Conservation (phyloP, 2,797 vertebrate genomes). For the Micromesistius poutassou region DNA sequence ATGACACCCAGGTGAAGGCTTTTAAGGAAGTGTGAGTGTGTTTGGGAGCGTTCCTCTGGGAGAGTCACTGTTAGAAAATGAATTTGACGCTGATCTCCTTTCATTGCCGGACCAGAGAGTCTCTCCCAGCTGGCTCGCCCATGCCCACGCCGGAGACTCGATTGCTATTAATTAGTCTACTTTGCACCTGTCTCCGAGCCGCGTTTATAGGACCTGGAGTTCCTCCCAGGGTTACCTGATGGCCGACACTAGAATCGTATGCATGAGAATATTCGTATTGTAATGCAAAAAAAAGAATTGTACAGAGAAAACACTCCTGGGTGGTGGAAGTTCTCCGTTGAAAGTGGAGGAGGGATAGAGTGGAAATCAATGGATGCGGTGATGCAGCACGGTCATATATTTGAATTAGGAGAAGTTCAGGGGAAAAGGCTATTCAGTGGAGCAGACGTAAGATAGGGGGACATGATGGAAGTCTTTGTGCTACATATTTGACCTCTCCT, state of each 20-base stretch:
- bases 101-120: slow-evolving; percentile 73
- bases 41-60: slow-evolving; percentile 67
- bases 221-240: slow-evolving; percentile 55
- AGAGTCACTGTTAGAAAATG: slow-evolving; percentile 69
- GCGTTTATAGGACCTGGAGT: slow-evolving; percentile 62
- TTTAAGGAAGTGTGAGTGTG: slow-evolving; percentile 70
- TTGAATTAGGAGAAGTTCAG: slow-evolving; percentile 57
- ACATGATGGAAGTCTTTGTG: slow-evolving; percentile 46
- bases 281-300: slow-evolving; percentile 25
- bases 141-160: slow-evolving; percentile 68
- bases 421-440: slow-evolving; percentile 49
- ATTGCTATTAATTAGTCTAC: slow-evolving; percentile 76
- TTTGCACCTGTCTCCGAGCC: slow-evolving; percentile 71
- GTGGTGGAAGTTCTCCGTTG: slow-evolving; percentile 40
- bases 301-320: slow-evolving; percentile 46
- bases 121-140: slow-evolving; percentile 61
- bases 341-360: slow-evolving; percentile 14
- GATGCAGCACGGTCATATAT: slow-evolving; percentile 50
- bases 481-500: slow-evolving; percentile 51
- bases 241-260: slow-evolving; percentile 61
- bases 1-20: slow-evolving; percentile 70
- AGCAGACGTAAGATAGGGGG: slow-evolving; percentile 45
- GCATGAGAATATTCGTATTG: slow-evolving; percentile 68
- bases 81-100: slow-evolving; percentile 75
- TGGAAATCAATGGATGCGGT: slow-evolving; percentile 32